Base-by-base conservation (phyloP, 2,888 invertebrate species). In the Mystacides longicornis region DNA sequence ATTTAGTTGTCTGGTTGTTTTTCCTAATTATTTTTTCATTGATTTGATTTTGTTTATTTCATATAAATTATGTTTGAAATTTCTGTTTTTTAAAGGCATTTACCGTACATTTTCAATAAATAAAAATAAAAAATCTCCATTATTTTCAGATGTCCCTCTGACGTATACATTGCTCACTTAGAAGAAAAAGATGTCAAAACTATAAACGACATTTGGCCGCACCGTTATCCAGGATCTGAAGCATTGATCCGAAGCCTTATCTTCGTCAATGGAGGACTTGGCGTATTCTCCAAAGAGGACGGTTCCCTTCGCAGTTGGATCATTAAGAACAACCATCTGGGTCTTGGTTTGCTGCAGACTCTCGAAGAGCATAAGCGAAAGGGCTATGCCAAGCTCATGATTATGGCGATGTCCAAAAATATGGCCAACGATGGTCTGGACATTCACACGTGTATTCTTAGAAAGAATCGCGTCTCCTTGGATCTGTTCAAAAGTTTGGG, bases 341-440 rank as follows among this genome's bases (percentile, higher is more conserved):
- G 66, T 11, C 51, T 72, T 31, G 67, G 67, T 20, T 62, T 68
- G 5, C 62, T 71, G 23, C 71, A 73, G 57, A 71, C 71, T 2
- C 55, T 64, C 3, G 65, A 68, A 2, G 63, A 64, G 19, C 64
- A 71, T 54, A 68, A 62, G 57, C 62, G 67, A 31, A 71, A 66
- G 57, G 72, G 73, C 20, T 72, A 71, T 59, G 73, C 67, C 9
- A 65, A 63, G 57, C 59, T 69, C n/a, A 63, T 72, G 16, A 63
- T 65, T 2, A 67, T 67, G 63, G 61, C 64, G 1, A 55, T 71
- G 48, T 60, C 68, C 5, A 71, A 68, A 54, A 57, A 65, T 50
- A 65, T 72, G 23, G 52, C 53, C 1, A 59, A 66, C 43, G 63
- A 67, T 52, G 70, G 67, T 31, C 65, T 65, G 11, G 64, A 71